These are phyloP conservation scores for Campoplex capitator DNA, from an alignment of 2,888 invertebrate species.

Conservation along the genomic window DNA sequence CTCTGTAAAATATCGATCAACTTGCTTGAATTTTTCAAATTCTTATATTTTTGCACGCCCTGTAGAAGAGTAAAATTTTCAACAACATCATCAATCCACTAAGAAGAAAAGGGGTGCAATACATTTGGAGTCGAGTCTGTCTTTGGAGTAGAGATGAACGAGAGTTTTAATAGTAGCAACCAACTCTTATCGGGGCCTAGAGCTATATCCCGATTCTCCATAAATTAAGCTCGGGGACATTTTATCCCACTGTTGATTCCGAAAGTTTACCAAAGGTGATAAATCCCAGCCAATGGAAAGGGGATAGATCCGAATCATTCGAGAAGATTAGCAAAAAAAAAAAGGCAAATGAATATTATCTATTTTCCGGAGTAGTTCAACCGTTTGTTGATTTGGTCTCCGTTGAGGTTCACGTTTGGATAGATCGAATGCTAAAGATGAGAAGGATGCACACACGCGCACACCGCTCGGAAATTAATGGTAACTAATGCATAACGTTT, in stretches of 20 bases:
- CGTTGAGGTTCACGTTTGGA: not conserved
- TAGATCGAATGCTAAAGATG: not conserved
- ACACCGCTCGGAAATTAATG: not conserved
- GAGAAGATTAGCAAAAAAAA: slow-evolving; percentile 32
- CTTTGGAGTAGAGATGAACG: slow-evolving; percentile 50
- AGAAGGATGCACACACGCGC: not conserved
- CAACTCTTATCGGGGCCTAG: slow-evolving; percentile 57
- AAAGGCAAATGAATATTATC: slow-evolving; percentile 23
- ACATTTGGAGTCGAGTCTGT: slow-evolving; percentile 31
- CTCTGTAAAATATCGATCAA: not conserved
- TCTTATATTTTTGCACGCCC: not conserved
- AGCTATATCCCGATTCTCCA: slow-evolving; percentile 58
- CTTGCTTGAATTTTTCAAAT: not conserved
- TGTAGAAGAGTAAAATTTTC: not conserved
- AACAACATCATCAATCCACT: slow-evolving; percentile 20
- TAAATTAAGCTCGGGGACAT: slow-evolving; percentile 62
- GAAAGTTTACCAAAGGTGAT: slow-evolving; percentile 61
- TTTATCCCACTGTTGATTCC: slow-evolving; percentile 64
- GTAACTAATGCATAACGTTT: slow-evolving; percentile 12
- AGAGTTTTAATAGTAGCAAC: slow-evolving; percentile 61
- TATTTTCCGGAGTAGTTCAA: slow-evolving; percentile 24
- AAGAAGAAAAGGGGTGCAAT: slow-evolving; percentile 8
- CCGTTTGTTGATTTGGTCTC: slow-evolving; percentile 6
- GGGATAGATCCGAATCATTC: slow-evolving; percentile 8
- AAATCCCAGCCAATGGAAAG: slow-evolving; percentile 41